These are phyloP conservation scores for Argyresthia goedartella DNA, from an alignment of 2,888 invertebrate genomes.

Conservation along the genomic window DNA sequence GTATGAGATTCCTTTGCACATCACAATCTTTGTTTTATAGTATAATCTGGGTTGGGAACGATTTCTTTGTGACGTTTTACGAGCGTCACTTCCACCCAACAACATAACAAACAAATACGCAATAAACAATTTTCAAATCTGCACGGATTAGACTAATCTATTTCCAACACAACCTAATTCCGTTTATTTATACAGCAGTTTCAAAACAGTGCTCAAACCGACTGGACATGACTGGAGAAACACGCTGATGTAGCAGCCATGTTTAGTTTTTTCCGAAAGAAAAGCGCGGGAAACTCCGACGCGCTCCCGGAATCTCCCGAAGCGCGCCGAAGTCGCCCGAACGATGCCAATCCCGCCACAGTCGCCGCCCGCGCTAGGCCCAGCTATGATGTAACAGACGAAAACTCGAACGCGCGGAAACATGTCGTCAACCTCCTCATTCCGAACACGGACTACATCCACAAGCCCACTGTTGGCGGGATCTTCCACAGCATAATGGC, in stretches of 20 bases:
- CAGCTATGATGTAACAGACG: slow-evolving; percentile 38
- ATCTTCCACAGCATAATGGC: slow-evolving; percentile 57
- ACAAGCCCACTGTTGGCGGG: slow-evolving; percentile 50
- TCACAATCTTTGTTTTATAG: no score
- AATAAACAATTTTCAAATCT: neutral
- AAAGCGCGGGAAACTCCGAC: slow-evolving; percentile 56
- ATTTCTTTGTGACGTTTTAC: neutral
- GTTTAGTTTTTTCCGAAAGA: slow-evolving; percentile 60
- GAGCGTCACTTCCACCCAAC: neutral
- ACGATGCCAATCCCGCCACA: slow-evolving; percentile 22
- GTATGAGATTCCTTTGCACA: no score
- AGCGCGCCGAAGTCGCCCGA: slow-evolving; percentile 31
- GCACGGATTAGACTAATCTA: neutral
- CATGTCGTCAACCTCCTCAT: slow-evolving; percentile 61
- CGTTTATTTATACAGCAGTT: slow-evolving; percentile 29
- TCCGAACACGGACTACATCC: slow-evolving; percentile 50
- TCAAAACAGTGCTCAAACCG: slow-evolving; percentile 21
- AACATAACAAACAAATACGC: no score
- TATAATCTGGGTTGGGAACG: no score
- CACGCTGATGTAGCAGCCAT: slow-evolving; percentile 32
- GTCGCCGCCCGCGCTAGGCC: slow-evolving; percentile 37
- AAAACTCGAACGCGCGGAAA: slow-evolving; percentile 32
- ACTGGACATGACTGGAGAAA: slow-evolving; percentile 38
- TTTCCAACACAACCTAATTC: neutral
- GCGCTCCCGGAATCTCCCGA: slow-evolving; percentile 24